Evolutionary conservation across 2,113 vertebrate genomes (phyloP).

Genomic region (Zeus faber): DNA sequence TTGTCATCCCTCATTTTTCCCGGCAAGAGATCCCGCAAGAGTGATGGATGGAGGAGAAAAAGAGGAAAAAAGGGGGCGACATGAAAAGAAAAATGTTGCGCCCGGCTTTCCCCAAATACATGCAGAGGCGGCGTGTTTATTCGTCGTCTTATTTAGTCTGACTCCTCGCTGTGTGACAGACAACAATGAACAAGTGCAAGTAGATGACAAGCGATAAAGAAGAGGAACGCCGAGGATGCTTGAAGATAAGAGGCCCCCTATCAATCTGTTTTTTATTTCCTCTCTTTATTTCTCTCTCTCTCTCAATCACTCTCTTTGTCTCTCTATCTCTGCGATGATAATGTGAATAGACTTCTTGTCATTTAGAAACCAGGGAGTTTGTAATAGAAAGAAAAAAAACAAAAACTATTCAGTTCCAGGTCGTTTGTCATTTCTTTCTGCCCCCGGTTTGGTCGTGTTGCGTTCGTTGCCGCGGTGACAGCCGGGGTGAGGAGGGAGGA

Average conservation of each 20-base stretch:
- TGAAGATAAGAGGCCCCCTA: too few species aligned
- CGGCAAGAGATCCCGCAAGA: slow-evolving; percentile 48
- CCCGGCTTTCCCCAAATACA: slow-evolving; percentile 46
- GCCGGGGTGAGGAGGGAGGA: slow-evolving; percentile 76
- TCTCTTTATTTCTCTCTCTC: slow-evolving; percentile 28
- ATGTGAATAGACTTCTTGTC: slow-evolving; percentile 61
- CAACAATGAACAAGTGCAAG: slow-evolving; percentile 60
- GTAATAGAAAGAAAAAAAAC: slow-evolving; percentile 68
- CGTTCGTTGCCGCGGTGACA: slow-evolving; percentile 45
- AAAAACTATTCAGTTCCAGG: slow-evolving; percentile 72
- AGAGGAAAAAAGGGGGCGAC: slow-evolving; percentile 48
- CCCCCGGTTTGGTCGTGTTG: too few species aligned
- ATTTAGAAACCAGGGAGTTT: slow-evolving; percentile 52
- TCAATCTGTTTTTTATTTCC: slow-evolving; percentile 29
- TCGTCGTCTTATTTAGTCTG: slow-evolving; percentile 61
- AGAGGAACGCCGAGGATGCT: slow-evolving; percentile 49
- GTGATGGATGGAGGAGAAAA: slow-evolving; percentile 57
- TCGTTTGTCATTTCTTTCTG: slow-evolving; percentile 76
- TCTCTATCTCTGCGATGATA: slow-evolving; percentile 39
- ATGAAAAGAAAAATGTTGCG: slow-evolving; percentile 58
- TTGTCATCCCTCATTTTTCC: slow-evolving; percentile 61
- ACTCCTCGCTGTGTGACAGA: slow-evolving; percentile 49
- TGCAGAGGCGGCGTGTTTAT: slow-evolving; percentile 39
- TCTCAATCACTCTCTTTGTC: slow-evolving; percentile 22
- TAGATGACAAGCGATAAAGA: slow-evolving; percentile 66